Conservation (phyloP, 2,113 vertebrate genomes). For the Pomatorhinus ruficollis region DNA sequence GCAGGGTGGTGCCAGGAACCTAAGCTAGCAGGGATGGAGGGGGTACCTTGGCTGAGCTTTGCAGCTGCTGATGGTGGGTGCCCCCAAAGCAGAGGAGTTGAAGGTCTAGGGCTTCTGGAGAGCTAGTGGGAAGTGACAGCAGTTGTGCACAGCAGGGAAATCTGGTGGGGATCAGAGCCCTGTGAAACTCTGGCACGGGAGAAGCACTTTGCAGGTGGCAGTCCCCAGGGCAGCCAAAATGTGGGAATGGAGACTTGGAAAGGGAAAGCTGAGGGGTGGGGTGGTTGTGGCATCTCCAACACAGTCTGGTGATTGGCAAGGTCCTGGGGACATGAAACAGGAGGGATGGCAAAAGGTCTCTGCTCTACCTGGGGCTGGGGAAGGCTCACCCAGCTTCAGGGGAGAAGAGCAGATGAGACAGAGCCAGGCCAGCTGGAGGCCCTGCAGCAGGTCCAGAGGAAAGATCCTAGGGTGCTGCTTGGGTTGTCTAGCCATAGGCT, state of each 20-base stretch:
- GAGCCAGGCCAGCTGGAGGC: neutral
- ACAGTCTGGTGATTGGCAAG: neutral
- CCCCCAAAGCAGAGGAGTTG: neutral
- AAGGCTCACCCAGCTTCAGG: neutral
- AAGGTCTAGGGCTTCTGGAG: neutral
- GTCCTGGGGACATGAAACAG: neutral
- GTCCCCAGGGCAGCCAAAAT: neutral
- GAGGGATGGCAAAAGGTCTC: neutral
- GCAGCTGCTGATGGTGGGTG: neutral
- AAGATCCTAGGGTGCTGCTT: neutral
- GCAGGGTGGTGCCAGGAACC: neutral
- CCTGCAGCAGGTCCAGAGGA: neutral
- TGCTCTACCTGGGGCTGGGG: accelerated
- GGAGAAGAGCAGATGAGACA: neutral
- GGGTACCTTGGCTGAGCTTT: neutral
- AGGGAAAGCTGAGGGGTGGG: accelerated
- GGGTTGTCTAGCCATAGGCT: neutral
- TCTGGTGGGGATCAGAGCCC: neutral
- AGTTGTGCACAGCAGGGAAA: neutral
- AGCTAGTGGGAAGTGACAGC: neutral
- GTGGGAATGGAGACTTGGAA: neutral
- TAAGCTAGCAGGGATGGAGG: accelerated
- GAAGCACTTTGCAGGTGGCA: neutral
- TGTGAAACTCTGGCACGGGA: neutral
- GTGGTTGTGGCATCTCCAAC: neutral